Evolutionary conservation across 2,888 invertebrate genomes (phyloP), one percentile per base, ranked within the genome.

Genomic region (Ecliptopera silaceata): DNA sequence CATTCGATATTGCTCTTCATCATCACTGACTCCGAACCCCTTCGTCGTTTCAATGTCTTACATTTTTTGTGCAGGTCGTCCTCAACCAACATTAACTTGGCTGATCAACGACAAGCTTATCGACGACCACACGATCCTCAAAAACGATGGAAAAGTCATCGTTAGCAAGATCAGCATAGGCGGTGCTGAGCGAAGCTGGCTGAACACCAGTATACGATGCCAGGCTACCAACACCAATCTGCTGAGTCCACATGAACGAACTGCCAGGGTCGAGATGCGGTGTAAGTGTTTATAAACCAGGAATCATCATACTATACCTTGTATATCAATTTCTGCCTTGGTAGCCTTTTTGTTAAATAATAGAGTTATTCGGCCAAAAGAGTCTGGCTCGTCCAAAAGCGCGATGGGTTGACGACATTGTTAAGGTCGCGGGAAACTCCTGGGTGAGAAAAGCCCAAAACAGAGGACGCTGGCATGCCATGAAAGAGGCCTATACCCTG

Each of bases 181-280:
- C 15, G 93, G 93, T 38, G 93, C 97, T 46, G 94, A 94, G 69
- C 91, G 97, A 61, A 93, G 94, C 71, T 95, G 96, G 85, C 91
- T 96, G 65, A 96, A 97, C 85, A 95, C 95, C 63, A 95, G 95
- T 53, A 96, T 95, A 82, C 94, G 95, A 75, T 97, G 97, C 79
- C 96, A 96, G 79, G 97, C 97, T 10, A 94, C 95, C 65, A 97
- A 97, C 80, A 97, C 97, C 22, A 94, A 95, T 66, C 91, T 97
- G 50, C 93, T 95, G 74, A 94, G 95, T 74, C 96, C 97, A 0
- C 93, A 95, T 49, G 96, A 96, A 77, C 93, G 95, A 64, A 94
- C 94, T 39, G 95, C 97, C 48, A 93, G 95, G 62, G 93, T 97
- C 56, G 96, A 97, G 78, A 94, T 97, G 92, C 92, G 95, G 76